Evolutionary conservation across 2,113 vertebrate species (phyloP).

Genomic region (Sclerurus mexicanus): DNA sequence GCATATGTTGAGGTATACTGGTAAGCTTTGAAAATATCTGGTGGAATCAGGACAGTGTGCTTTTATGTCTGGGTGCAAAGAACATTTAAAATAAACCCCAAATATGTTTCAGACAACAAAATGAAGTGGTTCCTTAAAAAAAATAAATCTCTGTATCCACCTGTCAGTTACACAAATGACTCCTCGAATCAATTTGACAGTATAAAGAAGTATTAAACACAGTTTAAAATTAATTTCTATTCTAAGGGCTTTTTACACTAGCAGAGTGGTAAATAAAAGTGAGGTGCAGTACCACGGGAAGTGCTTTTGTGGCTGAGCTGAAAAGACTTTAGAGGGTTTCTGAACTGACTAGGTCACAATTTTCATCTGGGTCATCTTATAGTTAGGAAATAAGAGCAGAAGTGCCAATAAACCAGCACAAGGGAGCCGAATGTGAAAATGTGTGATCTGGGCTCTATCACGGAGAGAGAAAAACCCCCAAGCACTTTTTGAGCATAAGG

Average conservation of each 20-base stretch:
- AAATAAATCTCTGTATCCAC: not conserved
- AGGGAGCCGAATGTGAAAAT: not conserved
- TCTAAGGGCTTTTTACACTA: constrained; percentile 7
- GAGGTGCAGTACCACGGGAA: not conserved
- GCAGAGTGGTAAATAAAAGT: not conserved
- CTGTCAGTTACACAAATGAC: constrained; percentile 15
- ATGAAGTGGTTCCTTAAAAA: not conserved
- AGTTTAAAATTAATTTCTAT: constrained; percentile 6
- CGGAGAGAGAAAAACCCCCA: fast-evolving
- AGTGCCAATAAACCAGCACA: not conserved
- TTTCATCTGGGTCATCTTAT: constrained; percentile 5
- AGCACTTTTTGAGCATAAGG: not conserved
- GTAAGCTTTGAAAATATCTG: not conserved
- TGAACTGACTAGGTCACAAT: not conserved
- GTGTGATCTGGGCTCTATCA: constrained; percentile 22
- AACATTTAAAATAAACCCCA: not conserved
- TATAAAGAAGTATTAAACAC: not conserved
- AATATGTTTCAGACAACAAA: not conserved
- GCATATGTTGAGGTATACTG: not conserved
- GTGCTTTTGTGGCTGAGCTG: not conserved
- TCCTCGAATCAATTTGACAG: constrained; percentile 5
- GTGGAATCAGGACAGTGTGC: not conserved
- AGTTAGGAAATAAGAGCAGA: not conserved
- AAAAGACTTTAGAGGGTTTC: not conserved
- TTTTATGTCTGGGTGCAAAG: not conserved